phyloP scores from a whole-genome alignment of 2,888 invertebrate species.

The Campoletis raptor region DNA sequence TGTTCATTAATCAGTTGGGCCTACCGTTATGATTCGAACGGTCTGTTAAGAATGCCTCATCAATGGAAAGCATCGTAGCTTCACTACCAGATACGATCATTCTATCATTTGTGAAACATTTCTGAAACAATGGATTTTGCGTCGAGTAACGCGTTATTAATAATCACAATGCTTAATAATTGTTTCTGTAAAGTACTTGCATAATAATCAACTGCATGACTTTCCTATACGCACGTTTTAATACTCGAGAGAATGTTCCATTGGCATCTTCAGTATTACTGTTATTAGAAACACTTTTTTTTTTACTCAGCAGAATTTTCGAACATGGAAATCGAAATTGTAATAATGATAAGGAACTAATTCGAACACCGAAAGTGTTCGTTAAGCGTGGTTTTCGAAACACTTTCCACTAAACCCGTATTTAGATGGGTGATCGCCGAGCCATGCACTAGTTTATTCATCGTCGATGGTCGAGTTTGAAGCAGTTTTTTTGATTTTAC shows the following conservation, averaged over 20 bases:
- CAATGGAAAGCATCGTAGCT: constrained; percentile 22
- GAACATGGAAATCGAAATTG: not conserved
- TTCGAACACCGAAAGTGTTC: not conserved
- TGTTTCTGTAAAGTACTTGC: not conserved
- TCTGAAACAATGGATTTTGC: not conserved
- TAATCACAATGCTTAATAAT: not conserved
- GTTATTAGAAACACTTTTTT: not conserved
- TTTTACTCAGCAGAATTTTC: not conserved
- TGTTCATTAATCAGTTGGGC: constrained; percentile 38
- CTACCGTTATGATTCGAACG: constrained; percentile 13
- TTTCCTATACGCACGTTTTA: not conserved
- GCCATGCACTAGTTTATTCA: not conserved
- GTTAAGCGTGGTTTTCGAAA: not conserved
- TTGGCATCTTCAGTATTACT: not conserved
- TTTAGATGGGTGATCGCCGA: not conserved
- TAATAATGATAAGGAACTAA: not conserved
- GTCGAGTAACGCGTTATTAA: not conserved
- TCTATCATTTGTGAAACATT: constrained; percentile 11
- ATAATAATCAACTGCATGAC: not conserved
- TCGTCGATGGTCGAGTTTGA: not conserved
- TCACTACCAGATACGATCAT: constrained; percentile 21
- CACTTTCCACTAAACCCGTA: not conserved
- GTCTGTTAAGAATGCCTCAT: not conserved
- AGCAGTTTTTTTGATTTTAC: not conserved
- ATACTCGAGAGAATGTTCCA: not conserved